Base-by-base conservation (phyloP, 2,113 vertebrate genomes). In the Pao palembangensis region DNA sequence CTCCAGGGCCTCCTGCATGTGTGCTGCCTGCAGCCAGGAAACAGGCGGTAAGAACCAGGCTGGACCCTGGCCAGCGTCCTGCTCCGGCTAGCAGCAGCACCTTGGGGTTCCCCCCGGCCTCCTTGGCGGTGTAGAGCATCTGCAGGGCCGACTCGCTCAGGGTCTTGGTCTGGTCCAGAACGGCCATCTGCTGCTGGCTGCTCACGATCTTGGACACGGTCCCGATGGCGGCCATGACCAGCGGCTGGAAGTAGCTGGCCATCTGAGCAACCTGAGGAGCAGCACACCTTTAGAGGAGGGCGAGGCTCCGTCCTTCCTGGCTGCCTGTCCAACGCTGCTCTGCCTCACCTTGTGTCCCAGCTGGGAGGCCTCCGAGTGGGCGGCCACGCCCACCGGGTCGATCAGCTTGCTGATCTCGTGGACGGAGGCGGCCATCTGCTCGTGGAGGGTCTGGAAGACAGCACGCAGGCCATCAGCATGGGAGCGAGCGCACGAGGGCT, bases 151-250 rank as follows among this genome's bases (percentile, higher is more conserved):
- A 99, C 84, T 98, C 97, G 0, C 95, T 92, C 82, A 98, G 84
- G 0, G 96, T 99, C 84, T 98, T 98, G 41, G 95, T 98, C 86
- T 98, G 97, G 86, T 98, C 97, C 84, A 98, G 89, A 18, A 99
- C 94, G 4, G 93, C 97, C 96, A 98, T 98, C 91, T 99, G 97
- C 89, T 99, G 97, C 42, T 98, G 97, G 78, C 96, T 96, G 86
- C 94, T 98, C 49, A 95, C 76, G 0, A 95, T 95, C 88, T 98
- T 98, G 52, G 96, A 98, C 1, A 96, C 95, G 13, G 94, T 93
- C 0, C 96, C 96, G 0, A 98, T 88, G 19, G 95, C 90, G 0
- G 96, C 96, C 88, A 96, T 90, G 54, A 95, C 95, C 55, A 99
- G 92, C 0, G 96, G 96, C 74, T 99, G 95, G 6, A 99, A 99